A percentile compares a stretch with the other conserved stretches of the same genome.
phyloP scores from a whole-genome alignment of 2,888 invertebrate species.

The Caenorhabditis sp. region DNA sequence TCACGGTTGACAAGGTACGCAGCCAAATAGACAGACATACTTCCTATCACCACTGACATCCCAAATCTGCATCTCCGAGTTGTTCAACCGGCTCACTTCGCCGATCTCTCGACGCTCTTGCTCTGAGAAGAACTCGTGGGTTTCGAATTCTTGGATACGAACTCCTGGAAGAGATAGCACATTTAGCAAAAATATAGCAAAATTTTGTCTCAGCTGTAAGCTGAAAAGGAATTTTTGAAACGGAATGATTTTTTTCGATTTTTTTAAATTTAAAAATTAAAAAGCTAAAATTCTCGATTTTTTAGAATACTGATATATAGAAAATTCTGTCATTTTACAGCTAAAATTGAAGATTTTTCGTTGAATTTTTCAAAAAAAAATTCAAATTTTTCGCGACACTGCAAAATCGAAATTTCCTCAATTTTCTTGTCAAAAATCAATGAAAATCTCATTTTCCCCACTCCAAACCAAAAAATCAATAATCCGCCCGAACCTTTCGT shows the following conservation, averaged over 20 bases:
- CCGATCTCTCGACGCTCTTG: constrained; percentile 84
- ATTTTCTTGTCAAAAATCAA: no score
- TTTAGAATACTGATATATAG: neutral
- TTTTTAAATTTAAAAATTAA: no score
- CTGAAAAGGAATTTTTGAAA: no score
- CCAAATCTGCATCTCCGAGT: constrained; percentile 87
- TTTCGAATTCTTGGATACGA: constrained; percentile 90
- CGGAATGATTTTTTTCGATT: no score
- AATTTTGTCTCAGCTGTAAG: no score
- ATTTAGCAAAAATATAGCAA: no score
- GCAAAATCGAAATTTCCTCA: no score
- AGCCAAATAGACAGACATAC: constrained; percentile 36
- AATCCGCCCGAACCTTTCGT: constrained; percentile 44
- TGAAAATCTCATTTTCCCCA: no score
- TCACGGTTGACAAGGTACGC: no score
- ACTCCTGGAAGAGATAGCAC: constrained; percentile 76
- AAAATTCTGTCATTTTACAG: neutral
- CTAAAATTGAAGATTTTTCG: neutral
- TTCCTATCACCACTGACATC: constrained; percentile 70
- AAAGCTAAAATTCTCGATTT: neutral
- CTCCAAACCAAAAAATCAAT: no score
- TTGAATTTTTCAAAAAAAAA: neutral
- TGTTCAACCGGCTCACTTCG: constrained; percentile 84
- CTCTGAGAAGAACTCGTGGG: constrained; percentile 85
- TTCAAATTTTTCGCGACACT: neutral